phyloP scores from a whole-genome alignment of 2,888 invertebrate species.

The Caenorhabditis auriculariae region DNA sequence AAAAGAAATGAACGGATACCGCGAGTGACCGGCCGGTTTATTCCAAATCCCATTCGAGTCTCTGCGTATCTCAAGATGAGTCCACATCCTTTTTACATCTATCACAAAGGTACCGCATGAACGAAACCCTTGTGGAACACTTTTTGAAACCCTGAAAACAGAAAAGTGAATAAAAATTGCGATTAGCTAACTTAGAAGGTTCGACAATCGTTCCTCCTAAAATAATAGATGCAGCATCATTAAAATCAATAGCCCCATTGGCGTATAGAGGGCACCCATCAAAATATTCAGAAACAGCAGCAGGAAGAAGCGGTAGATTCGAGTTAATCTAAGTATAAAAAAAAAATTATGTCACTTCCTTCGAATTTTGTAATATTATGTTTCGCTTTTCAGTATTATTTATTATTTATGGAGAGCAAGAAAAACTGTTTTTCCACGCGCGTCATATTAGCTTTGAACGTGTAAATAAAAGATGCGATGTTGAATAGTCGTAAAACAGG shows the following conservation, averaged over 20 bases:
- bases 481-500: too few relatives aligned
- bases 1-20: too few relatives aligned
- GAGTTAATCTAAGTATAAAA: conserved; percentile 2
- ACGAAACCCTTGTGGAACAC: conserved; percentile 39
- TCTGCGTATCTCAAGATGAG: conserved; percentile 23
- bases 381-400: too few relatives aligned
- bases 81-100: conserved; percentile 28
- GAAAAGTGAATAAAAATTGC: neutral
- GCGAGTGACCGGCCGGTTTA: conserved; percentile 39
- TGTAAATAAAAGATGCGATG: too few relatives aligned
- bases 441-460: too few relatives aligned
- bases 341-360: too few relatives aligned
- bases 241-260: conserved; percentile 31
- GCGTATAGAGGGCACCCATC: conserved; percentile 40
- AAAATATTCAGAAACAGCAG: conserved; percentile 17
- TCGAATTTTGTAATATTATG: too few relatives aligned
- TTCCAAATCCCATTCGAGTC: conserved; percentile 47
- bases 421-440: too few relatives aligned
- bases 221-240: conserved; percentile 33
- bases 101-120: conserved; percentile 46
- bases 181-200: neutral
- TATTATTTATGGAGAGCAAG: too few relatives aligned
- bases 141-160: conserved; percentile 28
- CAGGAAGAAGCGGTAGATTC: conserved; percentile 14
- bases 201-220: conserved; percentile 40